Conservation (phyloP, 2,797 vertebrate species). For the Perodicticus potto region DNA sequence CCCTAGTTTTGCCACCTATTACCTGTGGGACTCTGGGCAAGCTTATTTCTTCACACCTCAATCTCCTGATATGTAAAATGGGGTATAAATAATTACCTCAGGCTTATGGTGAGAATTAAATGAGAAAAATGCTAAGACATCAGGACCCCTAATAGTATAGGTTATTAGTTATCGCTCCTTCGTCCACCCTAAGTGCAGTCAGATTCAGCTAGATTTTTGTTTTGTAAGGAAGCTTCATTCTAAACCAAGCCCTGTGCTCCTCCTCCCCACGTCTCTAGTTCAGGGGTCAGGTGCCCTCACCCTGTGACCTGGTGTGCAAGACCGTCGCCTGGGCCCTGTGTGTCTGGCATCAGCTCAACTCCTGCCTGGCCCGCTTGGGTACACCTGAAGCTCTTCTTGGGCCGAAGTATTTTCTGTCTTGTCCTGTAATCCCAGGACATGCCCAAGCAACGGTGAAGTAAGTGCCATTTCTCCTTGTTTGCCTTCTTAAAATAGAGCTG, state of each 20-base stretch:
- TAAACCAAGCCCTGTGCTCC: neutral
- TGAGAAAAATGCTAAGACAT: neutral
- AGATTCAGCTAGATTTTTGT: neutral
- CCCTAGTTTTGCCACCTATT: neutral
- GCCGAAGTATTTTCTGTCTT: conserved; percentile 95
- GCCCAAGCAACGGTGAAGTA: conserved; percentile 92
- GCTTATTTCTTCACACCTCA: neutral
- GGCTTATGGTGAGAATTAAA: neutral
- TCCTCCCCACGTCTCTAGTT: conserved; percentile 86
- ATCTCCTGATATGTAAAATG: neutral
- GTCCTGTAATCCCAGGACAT: conserved; percentile 92
- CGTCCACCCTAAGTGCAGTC: neutral
- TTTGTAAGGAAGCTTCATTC: neutral
- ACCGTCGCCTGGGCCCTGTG: conserved; percentile 92
- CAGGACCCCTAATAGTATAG: neutral
- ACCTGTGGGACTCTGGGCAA: neutral
- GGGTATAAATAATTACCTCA: neutral
- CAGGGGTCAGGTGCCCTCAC: conserved; percentile 88
- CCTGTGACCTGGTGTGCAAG: conserved; percentile 90
- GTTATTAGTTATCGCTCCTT: neutral
- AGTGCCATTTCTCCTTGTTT: conserved; percentile 76
- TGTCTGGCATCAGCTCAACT: conserved; percentile 96
- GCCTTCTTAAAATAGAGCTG: neutral
- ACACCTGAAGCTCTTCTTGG: conserved; percentile 95
- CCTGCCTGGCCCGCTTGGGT: conserved; percentile 94